These are phyloP conservation scores for Napeogenes inachia DNA, from an alignment of 2,888 invertebrate species.

Conservation along the genomic window DNA sequence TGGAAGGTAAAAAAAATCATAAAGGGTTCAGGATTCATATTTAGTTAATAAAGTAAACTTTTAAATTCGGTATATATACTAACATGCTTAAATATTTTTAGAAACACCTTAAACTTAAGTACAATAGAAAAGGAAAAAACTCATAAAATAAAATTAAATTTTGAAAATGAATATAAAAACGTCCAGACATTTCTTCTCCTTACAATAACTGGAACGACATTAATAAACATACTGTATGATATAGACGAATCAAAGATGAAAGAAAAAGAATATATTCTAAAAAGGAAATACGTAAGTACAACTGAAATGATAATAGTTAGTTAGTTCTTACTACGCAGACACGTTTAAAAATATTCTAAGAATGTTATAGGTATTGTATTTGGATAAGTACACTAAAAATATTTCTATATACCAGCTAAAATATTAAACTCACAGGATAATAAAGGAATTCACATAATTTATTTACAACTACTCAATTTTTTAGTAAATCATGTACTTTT, in stretches of 20 bases:
- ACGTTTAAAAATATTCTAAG: neutral
- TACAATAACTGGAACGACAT: conserved; percentile 93
- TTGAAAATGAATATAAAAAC: conserved; percentile 86
- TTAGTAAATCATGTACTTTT: too few relatives aligned
- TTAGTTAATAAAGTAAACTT: too few relatives aligned
- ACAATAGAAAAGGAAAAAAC: conserved; percentile 90
- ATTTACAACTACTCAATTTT: too few relatives aligned
- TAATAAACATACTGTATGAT: conserved; percentile 90
- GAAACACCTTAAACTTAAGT: conserved; percentile 85
- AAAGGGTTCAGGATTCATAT: neutral
- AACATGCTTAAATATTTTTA: conserved; percentile 37
- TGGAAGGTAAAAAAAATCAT: conserved; percentile 69
- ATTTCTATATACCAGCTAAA: too few relatives aligned
- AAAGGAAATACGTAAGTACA: conserved; percentile 78
- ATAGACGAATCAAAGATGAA: conserved; percentile 84
- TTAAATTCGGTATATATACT: too few relatives aligned
- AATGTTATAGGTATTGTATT: neutral
- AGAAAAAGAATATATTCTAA: conserved; percentile 17
- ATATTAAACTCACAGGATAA: too few relatives aligned
- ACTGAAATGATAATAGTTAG: neutral
- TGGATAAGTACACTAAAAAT: too few relatives aligned
- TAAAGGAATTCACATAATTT: too few relatives aligned
- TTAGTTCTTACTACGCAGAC: too few relatives aligned
- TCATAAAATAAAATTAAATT: conserved; percentile 87
- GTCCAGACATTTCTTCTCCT: conserved; percentile 86